These are phyloP conservation scores for Eudorcas thomsonii DNA, from an alignment of 2,113 vertebrate species.

Conservation along the genomic window DNA sequence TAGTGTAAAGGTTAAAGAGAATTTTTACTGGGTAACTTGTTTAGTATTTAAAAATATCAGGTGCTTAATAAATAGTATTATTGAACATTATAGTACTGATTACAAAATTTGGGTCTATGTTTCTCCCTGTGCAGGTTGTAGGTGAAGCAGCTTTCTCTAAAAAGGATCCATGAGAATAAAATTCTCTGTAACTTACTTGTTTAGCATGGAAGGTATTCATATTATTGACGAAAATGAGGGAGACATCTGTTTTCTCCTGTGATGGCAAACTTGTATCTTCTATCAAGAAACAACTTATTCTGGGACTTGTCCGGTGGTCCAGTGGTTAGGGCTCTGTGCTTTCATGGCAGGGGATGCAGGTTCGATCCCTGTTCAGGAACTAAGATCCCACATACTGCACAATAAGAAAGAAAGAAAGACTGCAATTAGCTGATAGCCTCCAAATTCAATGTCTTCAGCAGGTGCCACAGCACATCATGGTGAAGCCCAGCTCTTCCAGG, in stretches of 20 bases:
- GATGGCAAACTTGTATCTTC: background rate
- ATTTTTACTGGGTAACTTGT: background rate
- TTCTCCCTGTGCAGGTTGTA: background rate
- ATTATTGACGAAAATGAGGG: background rate
- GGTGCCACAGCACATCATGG: background rate
- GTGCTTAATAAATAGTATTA: background rate
- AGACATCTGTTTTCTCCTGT: background rate
- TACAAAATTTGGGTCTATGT: background rate
- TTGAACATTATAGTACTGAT: background rate
- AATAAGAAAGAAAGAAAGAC: background rate
- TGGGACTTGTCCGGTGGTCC: background rate
- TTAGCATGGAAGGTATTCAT: background rate
- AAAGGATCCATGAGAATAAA: background rate
- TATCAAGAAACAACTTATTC: background rate
- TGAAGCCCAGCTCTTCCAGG: background rate
- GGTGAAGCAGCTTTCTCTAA: background rate
- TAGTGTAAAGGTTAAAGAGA: background rate
- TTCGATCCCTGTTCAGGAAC: background rate
- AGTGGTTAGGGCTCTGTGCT: background rate
- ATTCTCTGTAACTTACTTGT: background rate
- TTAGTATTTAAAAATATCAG: constrained; percentile 34
- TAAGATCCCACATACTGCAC: background rate
- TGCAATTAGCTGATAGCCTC: background rate
- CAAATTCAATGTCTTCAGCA: background rate
- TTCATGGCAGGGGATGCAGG: background rate